Evolutionary conservation across 2,113 vertebrate species (phyloP).

Genomic region (Muntiacus reevesi): DNA sequence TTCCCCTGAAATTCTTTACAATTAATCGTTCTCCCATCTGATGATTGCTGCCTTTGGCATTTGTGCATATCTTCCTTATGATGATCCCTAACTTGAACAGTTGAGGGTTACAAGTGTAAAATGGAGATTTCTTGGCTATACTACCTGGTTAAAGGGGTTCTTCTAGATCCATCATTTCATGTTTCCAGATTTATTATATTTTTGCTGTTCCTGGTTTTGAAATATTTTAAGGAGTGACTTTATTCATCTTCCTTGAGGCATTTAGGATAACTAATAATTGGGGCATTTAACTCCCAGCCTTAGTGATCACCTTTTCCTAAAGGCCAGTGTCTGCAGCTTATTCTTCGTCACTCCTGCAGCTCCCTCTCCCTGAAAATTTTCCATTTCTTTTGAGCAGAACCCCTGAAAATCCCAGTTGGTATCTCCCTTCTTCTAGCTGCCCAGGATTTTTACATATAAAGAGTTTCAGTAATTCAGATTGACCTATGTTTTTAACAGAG

Average conservation of each 20-base stretch:
- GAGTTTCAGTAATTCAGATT: constrained; percentile 32
- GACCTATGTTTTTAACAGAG: constrained; percentile 81
- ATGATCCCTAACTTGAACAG: neutral
- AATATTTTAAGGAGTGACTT: neutral
- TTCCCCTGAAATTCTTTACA: neutral
- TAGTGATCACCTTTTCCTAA: neutral
- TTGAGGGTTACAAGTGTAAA: neutral
- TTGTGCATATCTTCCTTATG: neutral
- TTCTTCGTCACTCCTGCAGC: neutral
- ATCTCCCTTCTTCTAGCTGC: neutral
- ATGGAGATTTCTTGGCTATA: neutral
- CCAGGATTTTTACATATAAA: constrained; percentile 5
- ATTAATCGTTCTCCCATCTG: neutral
- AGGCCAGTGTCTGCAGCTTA: neutral
- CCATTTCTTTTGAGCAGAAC: neutral
- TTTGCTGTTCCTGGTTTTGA: neutral
- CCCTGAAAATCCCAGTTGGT: neutral
- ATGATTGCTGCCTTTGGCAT: neutral
- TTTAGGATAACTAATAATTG: neutral
- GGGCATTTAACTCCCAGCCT: neutral
- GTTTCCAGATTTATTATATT: neutral
- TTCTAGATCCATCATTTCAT: neutral
- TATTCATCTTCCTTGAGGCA: neutral
- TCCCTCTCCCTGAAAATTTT: neutral
- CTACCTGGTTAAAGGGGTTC: neutral